These are phyloP conservation scores for Diploptera punctata DNA, from an alignment of 2,888 invertebrate species.

Conservation along the genomic window DNA sequence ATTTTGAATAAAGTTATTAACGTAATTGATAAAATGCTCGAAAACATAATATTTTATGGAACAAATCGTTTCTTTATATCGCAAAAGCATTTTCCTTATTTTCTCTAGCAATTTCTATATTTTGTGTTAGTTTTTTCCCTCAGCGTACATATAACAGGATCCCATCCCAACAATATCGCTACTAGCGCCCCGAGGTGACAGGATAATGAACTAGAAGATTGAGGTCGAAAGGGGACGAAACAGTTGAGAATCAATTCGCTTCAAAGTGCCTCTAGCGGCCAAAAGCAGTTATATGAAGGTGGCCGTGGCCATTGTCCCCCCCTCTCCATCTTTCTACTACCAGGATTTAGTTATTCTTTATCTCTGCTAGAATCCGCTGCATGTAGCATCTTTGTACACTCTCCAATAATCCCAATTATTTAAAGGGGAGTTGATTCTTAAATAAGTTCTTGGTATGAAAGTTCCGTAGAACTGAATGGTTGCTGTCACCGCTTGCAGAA, in stretches of 20 bases:
- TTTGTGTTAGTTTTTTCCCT: slow-evolving; percentile 6
- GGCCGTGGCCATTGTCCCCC: slow-evolving; percentile 7
- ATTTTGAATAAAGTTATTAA: no score
- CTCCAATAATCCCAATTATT: no score
- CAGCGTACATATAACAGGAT: slow-evolving; percentile 19
- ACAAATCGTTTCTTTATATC: no score
- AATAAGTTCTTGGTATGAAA: no score
- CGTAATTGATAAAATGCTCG: no score
- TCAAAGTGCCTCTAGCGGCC: slow-evolving; percentile 34
- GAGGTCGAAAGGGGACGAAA: slow-evolving; percentile 42
- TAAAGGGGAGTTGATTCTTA: no score
- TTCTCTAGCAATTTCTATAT: neutral
- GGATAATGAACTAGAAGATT: slow-evolving; percentile 42
- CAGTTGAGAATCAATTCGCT: slow-evolving; percentile 41
- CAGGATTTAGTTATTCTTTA: neutral
- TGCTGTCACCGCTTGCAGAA: no score
- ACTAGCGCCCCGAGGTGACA: slow-evolving; percentile 36
- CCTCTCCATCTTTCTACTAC: neutral
- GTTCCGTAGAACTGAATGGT: no score
- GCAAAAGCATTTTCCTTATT: slow-evolving; percentile 14
- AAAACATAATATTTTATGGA: no score
- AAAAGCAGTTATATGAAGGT: slow-evolving; percentile 35
- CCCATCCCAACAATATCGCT: slow-evolving; percentile 36
- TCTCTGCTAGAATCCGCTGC: no score
- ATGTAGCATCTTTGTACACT: no score